Base-by-base conservation (phyloP, 30 jellyfish, hydroid and myxozoan genomes). In the Pelagia noctiluca region DNA sequence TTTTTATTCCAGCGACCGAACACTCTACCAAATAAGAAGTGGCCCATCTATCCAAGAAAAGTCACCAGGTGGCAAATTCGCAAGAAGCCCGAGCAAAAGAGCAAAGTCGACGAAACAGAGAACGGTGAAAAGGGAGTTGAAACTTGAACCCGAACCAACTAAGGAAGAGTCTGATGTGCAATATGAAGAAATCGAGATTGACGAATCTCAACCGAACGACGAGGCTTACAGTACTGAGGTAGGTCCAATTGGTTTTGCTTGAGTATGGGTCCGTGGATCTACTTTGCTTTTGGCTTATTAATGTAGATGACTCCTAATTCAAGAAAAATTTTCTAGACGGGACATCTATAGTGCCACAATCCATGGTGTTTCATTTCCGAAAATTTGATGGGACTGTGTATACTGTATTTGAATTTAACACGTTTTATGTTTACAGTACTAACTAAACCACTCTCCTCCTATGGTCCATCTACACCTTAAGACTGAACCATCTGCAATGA, bases 11-110 rank as follows among this genome's bases (percentile, higher is more conserved):
- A 90, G 97, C 60, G 97, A 90, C 46, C 93, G 97, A 32, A 90
- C 97, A 16, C 53, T 90, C 89, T 84, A 90, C 53, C 97, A 90
- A 53, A 31, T 90, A 21, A 61, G 96, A 53, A 75, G 84, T 29
- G 53, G 76, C 16, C 87, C 96, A 24, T 60, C 73, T 49, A 8
- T 70, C 18, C 82, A 53, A 31, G 93, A 72, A 22, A 47, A 71
- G 13, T 31, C 38, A 11, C 68, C 68, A 5, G 61, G 33, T 5
- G 57, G 76, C 13, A 33, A 12, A 13, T 90, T 90, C 52, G 8
- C 88, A 24, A 79, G 97, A 22, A 82, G 82, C 0, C 93, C 97
- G 12, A 90, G 97, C 63, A 90, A 71, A 61, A 80, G 95, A 4
- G 85, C 63, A 35, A 37, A 71, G 42, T 37, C 63, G 2, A 24